Conservation (phyloP, 2,113 vertebrate species). For the Ancistrus triradiatus region DNA sequence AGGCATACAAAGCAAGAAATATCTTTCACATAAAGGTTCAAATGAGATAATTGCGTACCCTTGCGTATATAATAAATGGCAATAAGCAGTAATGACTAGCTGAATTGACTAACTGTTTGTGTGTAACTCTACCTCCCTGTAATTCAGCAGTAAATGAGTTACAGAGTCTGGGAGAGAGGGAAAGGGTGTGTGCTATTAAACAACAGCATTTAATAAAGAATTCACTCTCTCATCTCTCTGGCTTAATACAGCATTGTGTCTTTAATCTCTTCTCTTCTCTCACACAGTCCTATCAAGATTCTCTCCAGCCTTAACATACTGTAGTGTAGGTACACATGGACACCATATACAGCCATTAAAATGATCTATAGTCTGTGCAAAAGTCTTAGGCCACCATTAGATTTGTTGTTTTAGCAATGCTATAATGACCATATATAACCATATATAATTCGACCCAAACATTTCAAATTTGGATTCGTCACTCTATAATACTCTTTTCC, state of each 20-base stretch:
- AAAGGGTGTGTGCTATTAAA: conserved; percentile 48
- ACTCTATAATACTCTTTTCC: no score
- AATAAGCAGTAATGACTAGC: conserved; percentile 20
- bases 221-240: conserved; percentile 53
- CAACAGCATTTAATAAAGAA: conserved; percentile 59
- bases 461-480: no score
- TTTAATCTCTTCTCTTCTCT: conserved; percentile 60
- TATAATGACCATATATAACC: no score
- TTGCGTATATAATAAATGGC: conserved; percentile 9
- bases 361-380: no score
- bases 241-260: conserved; percentile 63
- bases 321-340: no score
- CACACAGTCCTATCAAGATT: conserved; percentile 56
- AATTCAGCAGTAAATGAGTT: conserved; percentile 13
- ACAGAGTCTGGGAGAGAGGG: background rate
- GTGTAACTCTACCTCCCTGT: conserved; percentile 26
- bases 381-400: no score
- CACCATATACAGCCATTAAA: no score
- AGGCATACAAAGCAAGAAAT: no score
- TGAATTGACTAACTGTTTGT: conserved; percentile 2
- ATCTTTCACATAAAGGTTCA: background rate
- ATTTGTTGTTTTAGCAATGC: no score
- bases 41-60: conserved; percentile 4
- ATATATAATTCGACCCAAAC: no score
- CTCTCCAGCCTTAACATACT: no score